Percentiles rank a stretch among this genome's conserved stretches.
These are phyloP conservation scores for Picus viridis DNA, from an alignment of 2,797 vertebrate species.

Conservation along the genomic window DNA sequence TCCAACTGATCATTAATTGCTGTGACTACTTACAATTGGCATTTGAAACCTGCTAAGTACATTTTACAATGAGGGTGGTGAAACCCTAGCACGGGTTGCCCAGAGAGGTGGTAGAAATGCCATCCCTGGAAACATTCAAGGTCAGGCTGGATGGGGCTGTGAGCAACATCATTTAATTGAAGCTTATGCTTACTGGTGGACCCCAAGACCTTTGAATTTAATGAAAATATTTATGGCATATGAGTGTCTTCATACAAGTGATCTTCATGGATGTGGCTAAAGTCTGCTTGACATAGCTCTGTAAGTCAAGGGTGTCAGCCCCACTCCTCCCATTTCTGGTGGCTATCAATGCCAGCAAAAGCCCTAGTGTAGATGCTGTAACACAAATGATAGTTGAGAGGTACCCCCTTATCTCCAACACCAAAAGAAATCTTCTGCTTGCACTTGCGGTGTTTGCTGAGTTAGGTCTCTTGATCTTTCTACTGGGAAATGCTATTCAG, in stretches of 20 bases:
- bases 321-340: slow-evolving; percentile 16
- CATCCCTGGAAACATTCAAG: too few relatives aligned
- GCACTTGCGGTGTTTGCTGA: not conserved
- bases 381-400: not conserved
- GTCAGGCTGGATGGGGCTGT: too few relatives aligned
- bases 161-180: too few relatives aligned
- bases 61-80: too few relatives aligned
- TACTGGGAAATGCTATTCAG: not conserved
- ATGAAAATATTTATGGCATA: not conserved
- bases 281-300: not conserved
- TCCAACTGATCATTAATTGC: not conserved
- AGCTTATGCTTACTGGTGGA: not conserved
- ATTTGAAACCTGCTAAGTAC: not conserved
- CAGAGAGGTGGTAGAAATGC: too few relatives aligned
- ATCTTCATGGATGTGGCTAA: not conserved
- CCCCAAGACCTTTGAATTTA: not conserved
- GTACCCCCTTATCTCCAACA: not conserved
- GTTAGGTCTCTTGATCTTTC: not conserved
- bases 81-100: too few relatives aligned
- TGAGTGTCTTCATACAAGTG: not conserved
- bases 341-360: slow-evolving; percentile 27
- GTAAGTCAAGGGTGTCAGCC: not conserved
- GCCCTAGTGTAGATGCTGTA: not conserved
- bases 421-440: slow-evolving; percentile 29
- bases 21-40: not conserved